Evolutionary conservation across 2,797 vertebrate species (phyloP), one percentile per base, ranked within the genome.

Genomic region (Onychomys torridus): DNA sequence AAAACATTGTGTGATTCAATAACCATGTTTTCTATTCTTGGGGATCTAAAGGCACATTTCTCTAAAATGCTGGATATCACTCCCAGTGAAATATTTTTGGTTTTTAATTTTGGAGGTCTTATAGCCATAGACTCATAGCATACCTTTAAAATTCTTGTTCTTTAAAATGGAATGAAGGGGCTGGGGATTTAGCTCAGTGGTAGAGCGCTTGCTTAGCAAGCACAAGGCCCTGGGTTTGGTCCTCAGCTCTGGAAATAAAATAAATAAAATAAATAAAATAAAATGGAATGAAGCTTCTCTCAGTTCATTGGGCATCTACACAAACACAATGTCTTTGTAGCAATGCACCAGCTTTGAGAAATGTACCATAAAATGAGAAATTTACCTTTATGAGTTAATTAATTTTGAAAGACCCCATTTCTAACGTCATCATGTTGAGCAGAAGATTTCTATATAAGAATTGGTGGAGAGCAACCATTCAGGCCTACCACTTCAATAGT

Each of bases 1-100:
- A 69, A 90, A 59, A 61, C 65, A 25, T 37, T 21, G 3, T 32
- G 32, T 95, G 11, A 32, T 83, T 71, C 69, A 91, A 17, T 61
- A 34, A 93, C 92, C 73, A 91, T 1, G 61, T 79, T 92, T 93
- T 34, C 43, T 90, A 6, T 89, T 77, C 11, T 85, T 92, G 5
- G 77, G 34, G 1, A 3, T 91, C 4, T 46, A 27, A 83, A 87
- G 63, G 7, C 59, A 43, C 43, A 40, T 65, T 89, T n/a, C 3
- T 52, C 12, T 21, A 63, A 67, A 49, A 57, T 87, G 5, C 37
- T 65, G 61, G 11, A 1, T 14, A 13, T 19, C 73, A 40, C 6
- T 78, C 37, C 27, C 25, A 83, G 43, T 12, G 3, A 93, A 57
- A 23, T 77, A 37, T 59, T 92, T 91, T 79, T 34, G 71, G 29